Base-by-base conservation (phyloP, 2,797 vertebrate species). In the Iguana delicatissima region DNA sequence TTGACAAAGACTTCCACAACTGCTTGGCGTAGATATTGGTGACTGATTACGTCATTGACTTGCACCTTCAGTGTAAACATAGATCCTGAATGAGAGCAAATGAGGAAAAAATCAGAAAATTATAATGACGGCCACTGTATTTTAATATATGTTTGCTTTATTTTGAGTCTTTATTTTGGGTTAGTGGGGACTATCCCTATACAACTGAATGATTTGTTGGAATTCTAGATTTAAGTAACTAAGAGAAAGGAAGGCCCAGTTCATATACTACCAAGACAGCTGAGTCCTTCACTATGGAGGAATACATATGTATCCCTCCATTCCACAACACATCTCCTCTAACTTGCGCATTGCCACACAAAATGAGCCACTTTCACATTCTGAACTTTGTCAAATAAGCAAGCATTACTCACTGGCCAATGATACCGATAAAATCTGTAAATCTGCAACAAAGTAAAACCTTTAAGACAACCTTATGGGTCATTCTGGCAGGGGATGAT, bases 1-100 rank as follows among this genome's bases (percentile, higher is more conserved):
- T 99, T 98, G 35, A 98, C 95, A 94, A 98, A 99, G 88, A 99
- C 97, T 80, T 99, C 98, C 12, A 99, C 98, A 26, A 93, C 90
- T 0, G 98, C 98, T 84, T 96, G 96, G 57, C 1, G 96, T 92
- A 99, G 94, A 87, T 95, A 95, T 92, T 98, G 98, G 38, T 96
- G 97, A 85, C 96, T 98, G 96, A 98, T 95, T 79, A 96, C 88
- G 89, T 98, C 98, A 38, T 96, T 98, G 81, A 99, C 98, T 94
- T 98, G 98, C 57, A 99, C 97, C 96, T 98, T 98, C n/a, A 99
- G 95, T 0, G 94, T 97, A 89, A 99, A 99, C 64, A 92, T 91
- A 26, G 97, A 97, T 86, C 95, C 98, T 98, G 29, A 67, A 84
- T 32, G 91, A 84, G 84, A 64, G 26, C 18, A 81, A 92, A 62